Conservation (phyloP, 1,140 invertebrate species). For the Diploscapter pachys region DNA sequence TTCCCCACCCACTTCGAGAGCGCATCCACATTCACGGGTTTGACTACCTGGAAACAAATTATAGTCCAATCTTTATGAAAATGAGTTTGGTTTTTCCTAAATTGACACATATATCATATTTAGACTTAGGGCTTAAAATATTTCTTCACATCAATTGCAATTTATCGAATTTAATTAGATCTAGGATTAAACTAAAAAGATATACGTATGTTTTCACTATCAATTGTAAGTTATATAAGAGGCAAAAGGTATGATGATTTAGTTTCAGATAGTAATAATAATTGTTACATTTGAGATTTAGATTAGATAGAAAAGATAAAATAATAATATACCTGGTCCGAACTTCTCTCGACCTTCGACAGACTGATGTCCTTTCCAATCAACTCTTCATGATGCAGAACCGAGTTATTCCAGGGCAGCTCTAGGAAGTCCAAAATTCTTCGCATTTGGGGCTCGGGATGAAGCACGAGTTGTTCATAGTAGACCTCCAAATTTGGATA, state of each 20-base stretch:
- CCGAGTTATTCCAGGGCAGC: constrained; percentile 10
- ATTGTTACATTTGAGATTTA: too few relatives aligned
- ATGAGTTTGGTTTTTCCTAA: too few relatives aligned
- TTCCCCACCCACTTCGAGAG: constrained; percentile 91
- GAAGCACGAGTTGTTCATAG: constrained; percentile 25
- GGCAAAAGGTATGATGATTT: too few relatives aligned
- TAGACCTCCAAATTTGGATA: constrained; percentile 13
- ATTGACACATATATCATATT: too few relatives aligned
- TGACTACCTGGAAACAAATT: constrained; percentile 71
- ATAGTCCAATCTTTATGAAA: too few relatives aligned
- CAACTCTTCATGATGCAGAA: constrained; percentile 22
- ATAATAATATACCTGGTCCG: constrained; percentile 62
- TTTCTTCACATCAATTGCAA: neutral
- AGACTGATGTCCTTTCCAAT: constrained; percentile 45
- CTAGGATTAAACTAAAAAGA: too few relatives aligned
- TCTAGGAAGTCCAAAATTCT: constrained; percentile 16
- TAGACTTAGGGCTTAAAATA: neutral
- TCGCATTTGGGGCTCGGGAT: constrained; percentile 19
- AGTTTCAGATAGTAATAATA: too few relatives aligned
- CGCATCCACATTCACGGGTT: constrained; percentile 92
- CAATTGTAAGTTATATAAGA: too few relatives aligned
- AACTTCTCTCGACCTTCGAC: constrained; percentile 87
- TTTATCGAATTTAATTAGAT: too few relatives aligned
- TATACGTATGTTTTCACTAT: too few relatives aligned
- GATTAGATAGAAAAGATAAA: neutral